Conservation (phyloP, 1,140 invertebrate genomes). For the Laupala kohalensis region DNA sequence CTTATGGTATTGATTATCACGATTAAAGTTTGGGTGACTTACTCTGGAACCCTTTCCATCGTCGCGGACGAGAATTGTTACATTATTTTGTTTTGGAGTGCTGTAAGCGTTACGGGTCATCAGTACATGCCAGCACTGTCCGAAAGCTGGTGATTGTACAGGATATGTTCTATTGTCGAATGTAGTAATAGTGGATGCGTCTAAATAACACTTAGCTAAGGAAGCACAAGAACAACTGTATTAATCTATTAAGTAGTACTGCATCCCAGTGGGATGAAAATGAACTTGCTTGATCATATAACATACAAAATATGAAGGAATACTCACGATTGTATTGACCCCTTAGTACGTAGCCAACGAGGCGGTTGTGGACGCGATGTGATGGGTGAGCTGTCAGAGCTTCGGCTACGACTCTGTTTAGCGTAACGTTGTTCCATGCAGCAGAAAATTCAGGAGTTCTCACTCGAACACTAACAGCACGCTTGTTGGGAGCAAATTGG, state of each 20-base stretch:
- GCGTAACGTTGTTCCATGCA: neutral
- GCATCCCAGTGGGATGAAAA: neutral
- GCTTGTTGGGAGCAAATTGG: neutral
- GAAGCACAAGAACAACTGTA: neutral
- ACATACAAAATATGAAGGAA: neutral
- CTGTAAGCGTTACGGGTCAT: slow-evolving; percentile 28
- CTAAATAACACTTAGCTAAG: neutral
- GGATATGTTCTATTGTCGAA: neutral
- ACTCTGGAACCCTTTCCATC: neutral
- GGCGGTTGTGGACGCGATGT: neutral
- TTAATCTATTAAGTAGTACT: neutral
- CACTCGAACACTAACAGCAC: neutral
- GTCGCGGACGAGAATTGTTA: no score
- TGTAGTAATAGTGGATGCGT: neutral
- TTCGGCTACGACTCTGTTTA: neutral
- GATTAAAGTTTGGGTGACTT: no score
- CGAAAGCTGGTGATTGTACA: neutral
- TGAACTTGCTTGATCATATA: neutral
- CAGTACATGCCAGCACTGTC: neutral
- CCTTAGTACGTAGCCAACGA: neutral
- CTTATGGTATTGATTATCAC: no score
- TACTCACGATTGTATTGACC: neutral
- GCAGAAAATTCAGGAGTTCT: neutral
- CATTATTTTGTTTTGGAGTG: no score
- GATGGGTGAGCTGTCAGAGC: neutral